Evolutionary conservation across 1,140 invertebrate species (phyloP), one percentile per base, ranked within the genome.

Genomic region (Drosophila sulfurigaster): DNA sequence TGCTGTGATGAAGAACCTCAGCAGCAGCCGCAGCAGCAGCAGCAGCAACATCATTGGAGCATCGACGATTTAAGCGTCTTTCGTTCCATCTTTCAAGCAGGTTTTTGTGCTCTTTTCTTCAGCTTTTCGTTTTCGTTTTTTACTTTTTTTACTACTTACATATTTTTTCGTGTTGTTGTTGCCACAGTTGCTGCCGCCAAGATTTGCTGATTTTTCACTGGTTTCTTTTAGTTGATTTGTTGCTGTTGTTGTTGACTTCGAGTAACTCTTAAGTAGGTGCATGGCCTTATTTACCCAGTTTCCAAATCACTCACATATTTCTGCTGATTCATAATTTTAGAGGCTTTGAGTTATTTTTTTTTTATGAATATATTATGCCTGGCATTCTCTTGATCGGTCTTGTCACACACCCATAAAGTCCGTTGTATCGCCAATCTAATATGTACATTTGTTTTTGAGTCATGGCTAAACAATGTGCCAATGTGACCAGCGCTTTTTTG

Each of bases 221-320:
- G 25, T 51, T 72, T 72, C 28, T 71, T 64, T 67, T 30, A 48
- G 43, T 41, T 52, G 25, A 5, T 67, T 38, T 25, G 38, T 20
- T 56, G 28, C 52, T n/a, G 25, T 16, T 52, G 5, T 30, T 5
- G 15, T 32, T 41, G 35, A 15, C 11, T 66, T 30, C 25, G 25
- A 54, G 49, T 58, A 45, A 63, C 1, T 32, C 43, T 57, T 51
- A 68, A 80, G 65, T 82, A 87, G 82, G 80, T 91, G 77, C 86
- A 90, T 91, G 90, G 90, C 90, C 90, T 91, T 91, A 87, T 91
- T 91, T 90, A 91, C 90, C 90, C 82, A 91, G 78, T 85, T 91
- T 91, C 59, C 57, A 77, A 82, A 87, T 78, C 78, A 69, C 62
- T 71, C 43, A 48, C 56, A 65, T 5, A 16, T 60, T 65, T 64